Percentiles rank a stretch among this genome's conserved stretches.
These are phyloP conservation scores for Cryptoprocta ferox DNA, from an alignment of 2,797 vertebrate genomes.

Conservation along the genomic window DNA sequence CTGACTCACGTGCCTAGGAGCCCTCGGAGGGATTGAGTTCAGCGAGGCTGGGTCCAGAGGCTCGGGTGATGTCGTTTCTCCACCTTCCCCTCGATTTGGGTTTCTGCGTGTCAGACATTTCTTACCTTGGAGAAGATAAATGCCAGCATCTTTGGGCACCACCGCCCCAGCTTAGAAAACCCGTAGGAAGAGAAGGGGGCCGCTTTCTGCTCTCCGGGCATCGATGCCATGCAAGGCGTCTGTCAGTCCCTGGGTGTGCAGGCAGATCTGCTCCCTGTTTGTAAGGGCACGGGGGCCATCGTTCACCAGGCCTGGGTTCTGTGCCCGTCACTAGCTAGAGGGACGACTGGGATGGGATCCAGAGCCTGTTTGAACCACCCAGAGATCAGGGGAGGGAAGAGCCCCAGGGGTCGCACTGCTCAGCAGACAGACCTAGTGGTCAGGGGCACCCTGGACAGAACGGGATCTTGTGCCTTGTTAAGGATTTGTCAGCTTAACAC, in stretches of 20 bases:
- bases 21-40: background rate
- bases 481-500: background rate
- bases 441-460: fast-evolving
- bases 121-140: background rate
- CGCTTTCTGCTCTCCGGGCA: fast-evolving
- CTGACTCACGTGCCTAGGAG: background rate
- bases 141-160: background rate
- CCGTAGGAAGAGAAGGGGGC: background rate
- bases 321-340: background rate
- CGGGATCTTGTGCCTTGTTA: background rate
- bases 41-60: background rate
- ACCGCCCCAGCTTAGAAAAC: background rate
- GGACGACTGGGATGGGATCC: background rate
- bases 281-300: no score
- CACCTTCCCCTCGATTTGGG: background rate
- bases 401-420: no score
- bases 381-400: background rate
- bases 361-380: background rate
- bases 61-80: background rate
- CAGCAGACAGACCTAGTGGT: background rate
- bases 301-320: background rate
- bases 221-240: background rate
- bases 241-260: background rate
- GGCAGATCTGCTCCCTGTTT: background rate
- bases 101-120: background rate